phyloP scores from a whole-genome alignment of 1,140 invertebrate species.

The Drosophila neocordata region DNA sequence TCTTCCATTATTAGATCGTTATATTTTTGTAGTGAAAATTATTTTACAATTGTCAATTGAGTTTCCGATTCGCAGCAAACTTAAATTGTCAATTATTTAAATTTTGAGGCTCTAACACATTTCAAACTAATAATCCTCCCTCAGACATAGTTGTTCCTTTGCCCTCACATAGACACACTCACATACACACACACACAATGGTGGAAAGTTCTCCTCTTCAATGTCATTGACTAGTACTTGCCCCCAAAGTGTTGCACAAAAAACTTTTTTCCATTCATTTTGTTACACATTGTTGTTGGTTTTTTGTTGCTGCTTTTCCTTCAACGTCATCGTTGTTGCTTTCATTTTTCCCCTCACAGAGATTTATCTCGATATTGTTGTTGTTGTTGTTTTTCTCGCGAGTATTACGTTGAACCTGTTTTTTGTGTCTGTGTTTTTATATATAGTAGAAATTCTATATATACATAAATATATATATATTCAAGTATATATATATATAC shows the following conservation, averaged over 20 bases:
- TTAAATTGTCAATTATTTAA: constrained; percentile 57
- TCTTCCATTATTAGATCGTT: too few relatives aligned
- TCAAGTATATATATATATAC: constrained; percentile 5
- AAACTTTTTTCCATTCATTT: constrained; percentile 44
- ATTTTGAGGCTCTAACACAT: constrained; percentile 15
- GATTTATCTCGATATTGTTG: constrained; percentile 2
- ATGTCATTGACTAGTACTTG: constrained; percentile 66
- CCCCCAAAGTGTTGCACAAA: constrained; percentile 56
- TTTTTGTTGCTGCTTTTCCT: constrained; percentile 28
- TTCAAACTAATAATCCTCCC: constrained; percentile 23
- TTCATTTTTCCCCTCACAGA: constrained; percentile 11
- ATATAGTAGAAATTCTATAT: constrained; percentile 41
- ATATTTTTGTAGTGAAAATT: background rate
- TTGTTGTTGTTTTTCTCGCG: constrained; percentile 24
- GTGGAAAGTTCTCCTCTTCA: constrained; percentile 40
- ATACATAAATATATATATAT: constrained; percentile 31
- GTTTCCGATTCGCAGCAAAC: constrained; percentile 12
- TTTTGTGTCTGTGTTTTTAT: constrained; percentile 54
- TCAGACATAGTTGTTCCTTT: background rate
- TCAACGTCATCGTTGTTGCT: constrained; percentile 31
- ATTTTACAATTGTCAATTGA: background rate
- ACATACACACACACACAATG: constrained; percentile 11
- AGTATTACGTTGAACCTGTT: constrained; percentile 48
- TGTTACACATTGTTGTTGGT: constrained; percentile 29
- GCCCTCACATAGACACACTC: constrained; percentile 11